Percentiles rank a stretch among this genome's conserved stretches.
Evolutionary conservation across 2,797 vertebrate genomes (phyloP).

Genomic region (Gambelia wislizenii): DNA sequence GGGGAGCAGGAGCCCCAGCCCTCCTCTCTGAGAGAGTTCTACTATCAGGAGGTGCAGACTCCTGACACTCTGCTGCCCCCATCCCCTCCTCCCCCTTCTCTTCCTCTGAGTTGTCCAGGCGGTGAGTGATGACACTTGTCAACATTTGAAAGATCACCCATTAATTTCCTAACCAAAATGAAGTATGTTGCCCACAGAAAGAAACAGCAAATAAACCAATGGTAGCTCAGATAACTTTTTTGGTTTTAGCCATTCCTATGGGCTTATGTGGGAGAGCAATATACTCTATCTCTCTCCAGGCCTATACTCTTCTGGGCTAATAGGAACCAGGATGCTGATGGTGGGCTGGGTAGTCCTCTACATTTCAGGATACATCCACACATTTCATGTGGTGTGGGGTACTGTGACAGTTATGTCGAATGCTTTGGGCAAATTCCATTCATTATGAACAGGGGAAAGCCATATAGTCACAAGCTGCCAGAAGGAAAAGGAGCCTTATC

Average conservation of each 20-base stretch:
- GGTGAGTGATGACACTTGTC: too few species aligned
- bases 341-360: not conserved
- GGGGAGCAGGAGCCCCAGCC: too few species aligned
- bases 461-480: not conserved
- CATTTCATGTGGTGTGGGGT: not conserved
- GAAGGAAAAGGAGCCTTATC: not conserved
- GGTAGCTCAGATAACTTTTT: not conserved
- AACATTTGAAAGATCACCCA: not conserved
- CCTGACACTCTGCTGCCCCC: too few species aligned
- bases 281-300: not conserved
- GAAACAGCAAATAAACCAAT: not conserved
- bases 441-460: not conserved
- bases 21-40: too few species aligned
- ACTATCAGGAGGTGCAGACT: too few species aligned
- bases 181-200: not conserved
- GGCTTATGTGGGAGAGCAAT: not conserved
- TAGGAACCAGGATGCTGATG: not conserved
- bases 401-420: not conserved
- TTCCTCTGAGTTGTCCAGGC: too few species aligned
- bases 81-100: too few species aligned
- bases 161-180: not conserved
- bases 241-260: not conserved
- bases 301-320: not conserved
- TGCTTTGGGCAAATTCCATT: not conserved
- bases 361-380: not conserved